Base-by-base conservation (phyloP, 2,113 vertebrate species). In the Spilogale gracilis region DNA sequence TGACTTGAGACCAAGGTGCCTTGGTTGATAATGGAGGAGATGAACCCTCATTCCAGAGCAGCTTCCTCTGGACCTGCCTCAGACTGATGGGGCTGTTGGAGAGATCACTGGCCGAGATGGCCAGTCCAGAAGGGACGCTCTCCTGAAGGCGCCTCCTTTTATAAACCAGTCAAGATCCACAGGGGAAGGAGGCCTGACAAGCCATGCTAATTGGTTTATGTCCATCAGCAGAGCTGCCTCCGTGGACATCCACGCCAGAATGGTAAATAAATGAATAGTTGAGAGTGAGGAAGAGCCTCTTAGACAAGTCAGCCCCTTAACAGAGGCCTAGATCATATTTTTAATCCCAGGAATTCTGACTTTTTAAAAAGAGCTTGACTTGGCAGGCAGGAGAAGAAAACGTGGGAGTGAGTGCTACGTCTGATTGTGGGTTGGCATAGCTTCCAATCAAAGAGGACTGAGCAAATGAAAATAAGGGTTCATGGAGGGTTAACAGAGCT, bases 401-500 rank as follows among this genome's bases (percentile, higher is more conserved):
- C 2, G 76, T 97, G 48, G 74, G 87, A 73, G 45, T 73, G 88
- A 83, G 10, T 73, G 90, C 76, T 67, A 78, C 63, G 50, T 92
- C 67, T 38, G 92, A 92, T 90, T 4, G 0, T 23, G 78, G 79
- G 54, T 82, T 92, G 82, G 96, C 43, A 0, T 8, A 7, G 32
- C 87, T 79, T 96, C 82, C 86, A 54, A 73, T 82, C 78, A 14
- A 65, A 95, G 93, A 87, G 54, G 91, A 91, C 91, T 86, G 94
- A 95, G 91, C 79, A 94, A 95, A 89, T 88, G 95, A 86, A 97
- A 97, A 92, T 91, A 82, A 96, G 96, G 58, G 94, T 81, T 96
- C 93, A 60, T 5, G 6, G 97, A 97, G 97, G 97, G 97, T 98
- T 97, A 98, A 98, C 96, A 97, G 98, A 97, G 96, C 97, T 96